Percentiles rank a stretch among this genome's conserved stretches.
phyloP scores from a whole-genome alignment of 2,888 invertebrate genomes.

The Calliphora vomitoria region DNA sequence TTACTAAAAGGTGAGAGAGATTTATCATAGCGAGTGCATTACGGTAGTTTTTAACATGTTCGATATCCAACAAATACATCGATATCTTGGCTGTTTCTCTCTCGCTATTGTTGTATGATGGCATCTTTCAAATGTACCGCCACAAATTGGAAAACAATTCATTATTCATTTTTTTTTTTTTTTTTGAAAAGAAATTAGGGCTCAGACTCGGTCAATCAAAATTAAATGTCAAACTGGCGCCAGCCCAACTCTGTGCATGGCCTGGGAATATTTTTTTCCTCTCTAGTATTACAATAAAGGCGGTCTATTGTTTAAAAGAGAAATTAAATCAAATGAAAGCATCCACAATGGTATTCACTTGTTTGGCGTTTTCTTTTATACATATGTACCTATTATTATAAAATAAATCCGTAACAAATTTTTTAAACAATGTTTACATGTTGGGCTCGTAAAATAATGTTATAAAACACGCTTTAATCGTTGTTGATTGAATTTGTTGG shows the following conservation, averaged over 20 bases:
- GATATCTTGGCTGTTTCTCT: conserved; percentile 9
- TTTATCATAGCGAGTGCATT: conserved; percentile 62
- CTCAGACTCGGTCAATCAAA: conserved; percentile 73
- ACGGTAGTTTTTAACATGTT: conserved; percentile 59
- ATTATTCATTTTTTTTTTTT: conserved; percentile 78
- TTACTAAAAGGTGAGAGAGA: conserved; percentile 65
- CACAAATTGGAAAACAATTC: conserved; percentile 81
- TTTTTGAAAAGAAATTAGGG: conserved; percentile 61
- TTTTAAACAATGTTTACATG: conserved; percentile 45
- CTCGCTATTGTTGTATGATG: conserved; percentile 60
- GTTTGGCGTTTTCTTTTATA: conserved; percentile 28
- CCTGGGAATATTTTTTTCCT: conserved; percentile 55
- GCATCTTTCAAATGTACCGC: conserved; percentile 73
- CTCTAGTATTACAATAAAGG: not conserved
- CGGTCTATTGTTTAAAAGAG: conserved; percentile 44
- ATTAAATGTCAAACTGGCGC: conserved; percentile 73
- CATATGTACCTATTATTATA: not conserved
- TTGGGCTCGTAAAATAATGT: conserved; percentile 25
- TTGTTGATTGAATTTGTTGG: conserved; percentile 34
- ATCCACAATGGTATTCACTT: conserved; percentile 53
- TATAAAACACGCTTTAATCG: conserved; percentile 50
- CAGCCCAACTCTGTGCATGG: conserved; percentile 50
- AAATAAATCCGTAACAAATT: conserved; percentile 56
- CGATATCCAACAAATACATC: not conserved
- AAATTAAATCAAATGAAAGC: conserved; percentile 50